These are phyloP conservation scores for Diloba caeruleocephala DNA, from an alignment of 2,888 invertebrate genomes.

Conservation along the genomic window DNA sequence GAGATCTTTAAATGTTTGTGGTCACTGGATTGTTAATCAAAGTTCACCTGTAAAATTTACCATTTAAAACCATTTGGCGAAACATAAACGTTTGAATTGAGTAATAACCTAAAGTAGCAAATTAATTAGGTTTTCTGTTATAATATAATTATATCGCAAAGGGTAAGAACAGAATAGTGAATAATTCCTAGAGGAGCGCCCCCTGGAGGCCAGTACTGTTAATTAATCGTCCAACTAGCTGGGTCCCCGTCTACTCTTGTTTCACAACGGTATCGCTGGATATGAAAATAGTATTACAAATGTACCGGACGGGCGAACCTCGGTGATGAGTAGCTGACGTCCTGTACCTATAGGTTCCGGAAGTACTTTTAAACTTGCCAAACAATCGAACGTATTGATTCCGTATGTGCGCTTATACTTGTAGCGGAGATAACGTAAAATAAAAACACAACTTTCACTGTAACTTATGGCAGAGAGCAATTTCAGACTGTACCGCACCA, in stretches of 20 bases:
- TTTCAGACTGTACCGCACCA: too few relatives aligned
- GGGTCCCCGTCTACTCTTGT: conserved; percentile 61
- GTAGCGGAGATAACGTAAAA: too few relatives aligned
- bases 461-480: too few relatives aligned
- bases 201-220: conserved; percentile 71
- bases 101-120: conserved; percentile 66
- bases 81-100: conserved; percentile 57
- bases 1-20: too few relatives aligned
- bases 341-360: too few relatives aligned
- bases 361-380: too few relatives aligned
- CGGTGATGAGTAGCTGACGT: too few relatives aligned
- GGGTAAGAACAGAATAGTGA: conserved; percentile 68
- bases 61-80: too few relatives aligned
- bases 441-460: too few relatives aligned
- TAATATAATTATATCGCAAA: conserved; percentile 75
- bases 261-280: conserved; percentile 58
- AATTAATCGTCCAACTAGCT: conserved; percentile 75
- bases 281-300: conserved; percentile 63
- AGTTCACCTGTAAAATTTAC: conserved; percentile 7
- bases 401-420: too few relatives aligned
- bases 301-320: too few relatives aligned
- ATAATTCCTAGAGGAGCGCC: conserved; percentile 67
- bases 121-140: conserved; percentile 73
- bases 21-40: background rate
- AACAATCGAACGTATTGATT: too few relatives aligned